These are phyloP conservation scores for Bos javanicus DNA, from an alignment of 2,113 vertebrate species.

Conservation along the genomic window DNA sequence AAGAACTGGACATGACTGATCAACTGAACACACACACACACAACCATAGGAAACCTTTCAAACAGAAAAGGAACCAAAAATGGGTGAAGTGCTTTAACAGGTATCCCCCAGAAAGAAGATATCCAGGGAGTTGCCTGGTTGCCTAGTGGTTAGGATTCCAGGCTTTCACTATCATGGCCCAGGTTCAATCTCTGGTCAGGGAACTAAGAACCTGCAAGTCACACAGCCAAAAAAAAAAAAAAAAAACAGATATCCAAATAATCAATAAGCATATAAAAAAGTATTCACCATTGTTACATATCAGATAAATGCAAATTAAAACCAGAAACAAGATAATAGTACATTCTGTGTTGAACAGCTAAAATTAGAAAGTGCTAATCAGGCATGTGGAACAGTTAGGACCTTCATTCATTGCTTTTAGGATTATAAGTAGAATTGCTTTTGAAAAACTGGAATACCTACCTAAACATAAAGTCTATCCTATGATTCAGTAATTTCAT, in stretches of 20 bases:
- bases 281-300: neutral
- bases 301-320: conserved; percentile 25
- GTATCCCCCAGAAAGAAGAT: neutral
- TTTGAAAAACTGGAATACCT: neutral
- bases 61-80: neutral
- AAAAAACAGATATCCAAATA: neutral
- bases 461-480: neutral
- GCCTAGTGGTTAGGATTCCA: neutral
- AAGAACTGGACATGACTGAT: neutral
- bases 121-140: neutral
- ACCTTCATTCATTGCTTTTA: neutral
- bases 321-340: neutral
- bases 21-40: neutral
- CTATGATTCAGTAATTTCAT: neutral
- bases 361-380: neutral
- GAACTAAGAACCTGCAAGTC: neutral
- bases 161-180: neutral
- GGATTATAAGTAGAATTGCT: neutral
- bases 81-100: neutral
- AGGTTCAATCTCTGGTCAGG: neutral
- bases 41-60: neutral
- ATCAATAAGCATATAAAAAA: neutral
- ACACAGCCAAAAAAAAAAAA: neutral
- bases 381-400: neutral
- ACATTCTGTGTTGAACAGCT: neutral